Conservation (phyloP, 1,140 invertebrate species). For the Protaetia brevitarsis region DNA sequence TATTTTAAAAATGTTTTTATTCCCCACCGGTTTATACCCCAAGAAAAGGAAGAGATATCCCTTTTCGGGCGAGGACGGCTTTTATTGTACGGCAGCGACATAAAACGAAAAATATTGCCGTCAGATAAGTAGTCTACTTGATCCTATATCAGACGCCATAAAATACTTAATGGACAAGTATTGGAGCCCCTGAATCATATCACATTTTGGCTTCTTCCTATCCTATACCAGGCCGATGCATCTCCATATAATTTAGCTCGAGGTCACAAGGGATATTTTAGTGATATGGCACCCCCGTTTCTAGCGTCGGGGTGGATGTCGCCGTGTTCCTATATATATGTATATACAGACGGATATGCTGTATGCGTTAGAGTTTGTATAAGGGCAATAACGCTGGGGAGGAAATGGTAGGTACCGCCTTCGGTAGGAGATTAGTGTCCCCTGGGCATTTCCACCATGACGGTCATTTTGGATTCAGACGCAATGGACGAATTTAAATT, state of each 20-base stretch:
- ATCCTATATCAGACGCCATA: constrained; percentile 15
- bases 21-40: neutral
- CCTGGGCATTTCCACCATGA: constrained; percentile 9
- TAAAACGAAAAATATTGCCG: constrained; percentile 18
- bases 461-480: constrained; percentile 15
- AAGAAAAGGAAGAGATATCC: neutral
- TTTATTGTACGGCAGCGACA: constrained; percentile 1
- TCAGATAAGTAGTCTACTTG: constrained; percentile 16
- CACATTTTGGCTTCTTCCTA: constrained; percentile 4
- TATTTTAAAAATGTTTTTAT: neutral
- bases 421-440: neutral
- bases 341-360: neutral
- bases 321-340: neutral
- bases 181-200: constrained; percentile 6
- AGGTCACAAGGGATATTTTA: constrained; percentile 15
- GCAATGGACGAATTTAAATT: constrained; percentile 15
- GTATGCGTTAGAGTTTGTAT: constrained; percentile 1
- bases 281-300: neutral
- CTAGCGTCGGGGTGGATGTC: neutral
- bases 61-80: neutral
- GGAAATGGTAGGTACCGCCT: neutral
- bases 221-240: neutral
- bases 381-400: neutral
- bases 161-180: constrained; percentile 18
- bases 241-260: constrained; percentile 11